Conservation (phyloP, 2,888 invertebrate genomes). For the Leptinotarsa rubiginosa region DNA sequence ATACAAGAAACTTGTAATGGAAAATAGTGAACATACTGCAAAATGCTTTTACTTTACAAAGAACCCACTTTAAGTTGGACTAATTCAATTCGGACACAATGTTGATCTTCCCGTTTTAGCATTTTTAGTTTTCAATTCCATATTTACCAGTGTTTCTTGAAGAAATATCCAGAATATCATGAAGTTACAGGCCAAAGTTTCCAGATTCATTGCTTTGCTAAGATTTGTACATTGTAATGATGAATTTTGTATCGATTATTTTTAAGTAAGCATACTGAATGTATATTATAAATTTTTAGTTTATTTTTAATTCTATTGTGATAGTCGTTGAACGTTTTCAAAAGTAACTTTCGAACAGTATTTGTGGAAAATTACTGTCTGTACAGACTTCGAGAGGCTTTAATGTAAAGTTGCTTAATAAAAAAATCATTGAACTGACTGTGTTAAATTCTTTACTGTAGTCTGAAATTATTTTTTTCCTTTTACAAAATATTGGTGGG, state of each 20-base stretch:
- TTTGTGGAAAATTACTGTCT: constrained; percentile 62
- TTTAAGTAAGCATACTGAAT: constrained; percentile 7
- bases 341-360: constrained; percentile 35
- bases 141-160: too few relatives aligned
- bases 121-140: too few relatives aligned
- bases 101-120: too few relatives aligned
- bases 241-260: constrained; percentile 16
- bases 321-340: constrained; percentile 43
- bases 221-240: not conserved
- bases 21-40: too few relatives aligned
- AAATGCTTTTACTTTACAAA: too few relatives aligned
- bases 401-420: constrained; percentile 67
- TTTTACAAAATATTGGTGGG: too few relatives aligned
- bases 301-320: constrained; percentile 33
- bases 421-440: constrained; percentile 54
- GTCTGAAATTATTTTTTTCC: too few relatives aligned
- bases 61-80: too few relatives aligned
- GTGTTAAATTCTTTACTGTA: too few relatives aligned
- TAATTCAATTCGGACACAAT: too few relatives aligned
- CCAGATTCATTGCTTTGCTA: not conserved
- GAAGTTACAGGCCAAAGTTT: not conserved
- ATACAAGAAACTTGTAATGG: too few relatives aligned
- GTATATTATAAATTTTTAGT: constrained; percentile 37
- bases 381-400: constrained; percentile 66
- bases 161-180: too few relatives aligned